Percentiles rank a stretch among this genome's conserved stretches.
Evolutionary conservation across 2,888 invertebrate genomes (phyloP).

Genomic region (Amaurobius ferox): DNA sequence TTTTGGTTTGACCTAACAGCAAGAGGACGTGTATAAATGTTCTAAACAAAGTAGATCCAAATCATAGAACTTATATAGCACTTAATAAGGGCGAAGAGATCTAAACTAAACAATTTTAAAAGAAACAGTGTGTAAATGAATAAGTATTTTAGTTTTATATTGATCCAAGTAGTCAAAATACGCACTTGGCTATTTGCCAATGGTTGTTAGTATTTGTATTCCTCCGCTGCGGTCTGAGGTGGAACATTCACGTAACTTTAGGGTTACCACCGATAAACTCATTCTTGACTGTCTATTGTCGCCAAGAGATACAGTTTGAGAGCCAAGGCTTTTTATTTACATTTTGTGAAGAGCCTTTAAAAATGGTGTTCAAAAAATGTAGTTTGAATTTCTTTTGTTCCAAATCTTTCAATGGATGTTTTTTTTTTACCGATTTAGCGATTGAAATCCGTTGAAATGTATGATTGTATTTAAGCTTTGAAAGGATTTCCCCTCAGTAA

Average conservation of each 20-base stretch:
- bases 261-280: slow-evolving; percentile 51
- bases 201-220: slow-evolving; percentile 34
- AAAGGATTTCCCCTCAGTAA: no score
- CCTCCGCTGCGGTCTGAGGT: slow-evolving; percentile 43
- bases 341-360: no score
- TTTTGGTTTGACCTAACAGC: slow-evolving; percentile 49
- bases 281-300: slow-evolving; percentile 50
- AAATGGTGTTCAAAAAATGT: no score
- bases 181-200: slow-evolving; percentile 52
- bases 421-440: no score
- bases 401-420: no score
- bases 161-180: not conserved
- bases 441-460: no score
- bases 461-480: no score
- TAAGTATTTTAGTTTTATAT: not conserved
- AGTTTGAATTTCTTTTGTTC: no score
- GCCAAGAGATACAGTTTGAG: slow-evolving; percentile 6
- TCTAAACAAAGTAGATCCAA: slow-evolving; percentile 70
- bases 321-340: slow-evolving; percentile 6
- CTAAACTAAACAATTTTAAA: not conserved
- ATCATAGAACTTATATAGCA: not conserved
- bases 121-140: not conserved
- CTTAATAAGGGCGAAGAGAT: not conserved
- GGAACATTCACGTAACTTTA: slow-evolving; percentile 46
- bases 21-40: slow-evolving; percentile 32